Evolutionary conservation across 2,113 vertebrate species (phyloP), one percentile per base, ranked within the genome.

Genomic region (Gavialis gangeticus): DNA sequence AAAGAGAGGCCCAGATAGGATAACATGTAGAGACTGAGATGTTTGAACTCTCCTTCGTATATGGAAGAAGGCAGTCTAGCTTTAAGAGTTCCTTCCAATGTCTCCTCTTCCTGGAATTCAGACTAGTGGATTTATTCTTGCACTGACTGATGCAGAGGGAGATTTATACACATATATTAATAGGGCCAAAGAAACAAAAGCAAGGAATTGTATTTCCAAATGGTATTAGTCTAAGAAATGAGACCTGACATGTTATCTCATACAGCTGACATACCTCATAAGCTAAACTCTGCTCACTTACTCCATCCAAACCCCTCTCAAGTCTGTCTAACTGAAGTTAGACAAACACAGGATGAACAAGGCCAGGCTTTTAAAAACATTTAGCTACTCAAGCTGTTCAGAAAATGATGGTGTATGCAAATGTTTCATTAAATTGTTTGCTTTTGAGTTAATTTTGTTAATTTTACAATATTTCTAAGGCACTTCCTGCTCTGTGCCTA

Each of bases 241-340:
- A 75, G 75, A 58, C 15, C 22, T 27, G 24, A 57, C 89, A 94
- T 0, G 1, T 79, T 24, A 64, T 67, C 81, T 77, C 54, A 10
- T 59, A n/a, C 34, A 94, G 88, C 75, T 67, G 85, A 85, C 92
- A 84, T 0, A 16, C 22, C 58, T 87, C 93, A 85, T 84, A 54
- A 96, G 71, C 77, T 67, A 81, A 88, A 54, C 30, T 37, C 80
- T 11, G 0, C 63, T 46, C 2, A 2, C 34, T 30, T 79, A 17
- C 69, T 5, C 54, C 64, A 14, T 22, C 46, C 1, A 59, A 71
- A 13, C 37, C 46, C 55, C 60, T 63, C 64, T 87, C 34, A 6
- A 16, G 58, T 0, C 85, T 93, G 85, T 17, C 22, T 2, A 90
- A 10, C 57, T 6, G 69, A 17, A 30, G 73, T 22, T 54, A 77